These are phyloP conservation scores for Pseudomyrmex concolor DNA, from an alignment of 1,140 invertebrate species.

Conservation along the genomic window DNA sequence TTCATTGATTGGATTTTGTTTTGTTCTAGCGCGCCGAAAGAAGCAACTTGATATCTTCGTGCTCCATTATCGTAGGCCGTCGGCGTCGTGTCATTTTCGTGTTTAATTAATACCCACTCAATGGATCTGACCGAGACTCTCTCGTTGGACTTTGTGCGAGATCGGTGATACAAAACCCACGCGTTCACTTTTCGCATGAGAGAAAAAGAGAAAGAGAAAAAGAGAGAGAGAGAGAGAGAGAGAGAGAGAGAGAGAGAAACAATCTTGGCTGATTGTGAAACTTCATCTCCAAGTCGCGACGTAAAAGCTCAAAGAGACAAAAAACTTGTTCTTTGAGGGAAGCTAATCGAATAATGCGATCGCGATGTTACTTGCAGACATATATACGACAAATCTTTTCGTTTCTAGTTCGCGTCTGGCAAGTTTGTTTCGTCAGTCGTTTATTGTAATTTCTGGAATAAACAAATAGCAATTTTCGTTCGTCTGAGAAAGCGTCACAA, in stretches of 20 bases:
- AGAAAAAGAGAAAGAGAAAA: too few species aligned
- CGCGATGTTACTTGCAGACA: too few species aligned
- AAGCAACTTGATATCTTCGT: constrained; percentile 23
- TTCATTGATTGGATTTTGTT: constrained; percentile 45
- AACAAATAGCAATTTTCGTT: too few species aligned
- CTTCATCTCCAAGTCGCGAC: neutral
- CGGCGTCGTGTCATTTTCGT: constrained; percentile 39
- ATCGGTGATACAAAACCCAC: neutral
- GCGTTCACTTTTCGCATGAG: neutral
- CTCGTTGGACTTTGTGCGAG: constrained; percentile 25
- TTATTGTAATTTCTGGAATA: too few species aligned
- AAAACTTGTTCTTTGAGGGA: neutral
- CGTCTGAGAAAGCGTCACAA: too few species aligned
- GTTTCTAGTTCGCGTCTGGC: too few species aligned
- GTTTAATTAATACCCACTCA: constrained; percentile 55
- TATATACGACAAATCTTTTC: too few species aligned
- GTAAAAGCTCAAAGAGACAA: neutral
- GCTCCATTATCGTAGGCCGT: constrained; percentile 35
- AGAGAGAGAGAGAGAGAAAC: too few species aligned
- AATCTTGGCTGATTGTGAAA: constrained; percentile 11
- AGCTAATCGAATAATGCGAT: neutral
- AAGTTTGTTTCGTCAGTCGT: too few species aligned
- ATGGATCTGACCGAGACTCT: neutral
- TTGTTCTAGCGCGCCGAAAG: neutral
- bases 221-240: too few species aligned